phyloP scores from a whole-genome alignment of 2,888 invertebrate genomes.

The Ganaspis brasiliensis region DNA sequence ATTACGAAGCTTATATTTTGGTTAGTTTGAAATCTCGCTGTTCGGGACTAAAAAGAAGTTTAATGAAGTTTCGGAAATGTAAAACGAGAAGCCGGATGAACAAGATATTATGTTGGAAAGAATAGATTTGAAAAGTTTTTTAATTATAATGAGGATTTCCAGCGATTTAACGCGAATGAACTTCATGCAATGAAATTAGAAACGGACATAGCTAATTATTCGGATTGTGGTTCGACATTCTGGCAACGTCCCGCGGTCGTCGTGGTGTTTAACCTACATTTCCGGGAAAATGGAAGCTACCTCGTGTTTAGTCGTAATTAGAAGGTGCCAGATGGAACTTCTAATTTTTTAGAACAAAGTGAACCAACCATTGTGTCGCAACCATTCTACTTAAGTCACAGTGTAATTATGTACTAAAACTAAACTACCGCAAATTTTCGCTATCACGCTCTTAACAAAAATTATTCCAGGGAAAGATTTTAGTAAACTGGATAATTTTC shows the following conservation, averaged over 20 bases:
- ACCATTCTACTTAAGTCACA: background rate
- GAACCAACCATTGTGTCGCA: background rate
- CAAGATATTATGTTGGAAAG: background rate
- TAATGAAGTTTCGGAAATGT: too few relatives aligned
- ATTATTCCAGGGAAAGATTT: too few relatives aligned
- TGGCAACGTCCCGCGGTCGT: constrained; percentile 54
- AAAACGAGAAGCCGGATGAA: background rate
- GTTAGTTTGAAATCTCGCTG: too few relatives aligned
- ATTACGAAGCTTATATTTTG: too few relatives aligned
- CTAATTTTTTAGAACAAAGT: constrained; percentile 1
- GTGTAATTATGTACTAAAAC: background rate
- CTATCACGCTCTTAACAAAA: too few relatives aligned
- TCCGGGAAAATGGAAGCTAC: constrained; percentile 57
- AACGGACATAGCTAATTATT: constrained; percentile 58
- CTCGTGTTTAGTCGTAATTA: constrained; percentile 65
- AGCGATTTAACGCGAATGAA: background rate
- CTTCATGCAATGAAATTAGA: background rate
- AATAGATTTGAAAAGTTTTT: background rate
- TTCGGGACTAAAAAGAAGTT: too few relatives aligned
- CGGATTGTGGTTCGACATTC: constrained; percentile 57
- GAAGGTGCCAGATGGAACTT: constrained; percentile 45
- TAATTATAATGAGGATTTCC: constrained; percentile 12
- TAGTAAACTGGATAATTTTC: too few relatives aligned
- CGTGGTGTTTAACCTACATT: constrained; percentile 66
- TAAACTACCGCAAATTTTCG: too few relatives aligned